Conservation (phyloP, 1,140 invertebrate species). For the Monomorium pharaonis region DNA sequence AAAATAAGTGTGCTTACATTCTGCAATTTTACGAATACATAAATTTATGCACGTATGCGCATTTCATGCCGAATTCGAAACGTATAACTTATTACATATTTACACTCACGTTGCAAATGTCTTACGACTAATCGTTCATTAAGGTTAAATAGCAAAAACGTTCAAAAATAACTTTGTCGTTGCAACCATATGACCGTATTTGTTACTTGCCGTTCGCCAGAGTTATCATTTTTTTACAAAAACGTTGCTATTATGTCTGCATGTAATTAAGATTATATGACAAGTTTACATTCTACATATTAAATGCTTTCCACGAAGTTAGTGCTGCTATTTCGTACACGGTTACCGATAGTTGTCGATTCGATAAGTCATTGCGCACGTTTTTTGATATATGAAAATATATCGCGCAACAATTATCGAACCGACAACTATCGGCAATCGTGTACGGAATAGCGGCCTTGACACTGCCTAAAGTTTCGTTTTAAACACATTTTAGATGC, state of each 20-base stretch:
- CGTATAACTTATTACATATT: not conserved
- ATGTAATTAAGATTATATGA: not conserved
- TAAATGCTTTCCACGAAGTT: not conserved
- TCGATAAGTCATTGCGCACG: not conserved
- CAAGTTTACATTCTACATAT: not conserved
- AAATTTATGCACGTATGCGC: not conserved
- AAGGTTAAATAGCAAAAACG: conserved; percentile 1
- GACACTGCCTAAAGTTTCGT: not conserved
- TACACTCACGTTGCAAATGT: not conserved
- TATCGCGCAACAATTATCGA: no score
- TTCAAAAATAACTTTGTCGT: not conserved
- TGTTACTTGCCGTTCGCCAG: not conserved
- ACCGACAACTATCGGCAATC: no score
- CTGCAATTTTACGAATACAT: not conserved
- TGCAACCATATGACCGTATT: not conserved
- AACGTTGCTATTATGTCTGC: not conserved
- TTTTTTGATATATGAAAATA: no score
- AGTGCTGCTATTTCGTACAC: no score
- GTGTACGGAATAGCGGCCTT: no score
- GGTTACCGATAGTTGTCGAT: not conserved
- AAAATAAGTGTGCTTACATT: not conserved
- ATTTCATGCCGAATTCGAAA: not conserved
- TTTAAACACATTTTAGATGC: not conserved
- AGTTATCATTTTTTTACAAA: not conserved
- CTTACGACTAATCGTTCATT: not conserved